Evolutionary conservation across 2,888 invertebrate genomes (phyloP).

Genomic region (Balanococcus diminutus): DNA sequence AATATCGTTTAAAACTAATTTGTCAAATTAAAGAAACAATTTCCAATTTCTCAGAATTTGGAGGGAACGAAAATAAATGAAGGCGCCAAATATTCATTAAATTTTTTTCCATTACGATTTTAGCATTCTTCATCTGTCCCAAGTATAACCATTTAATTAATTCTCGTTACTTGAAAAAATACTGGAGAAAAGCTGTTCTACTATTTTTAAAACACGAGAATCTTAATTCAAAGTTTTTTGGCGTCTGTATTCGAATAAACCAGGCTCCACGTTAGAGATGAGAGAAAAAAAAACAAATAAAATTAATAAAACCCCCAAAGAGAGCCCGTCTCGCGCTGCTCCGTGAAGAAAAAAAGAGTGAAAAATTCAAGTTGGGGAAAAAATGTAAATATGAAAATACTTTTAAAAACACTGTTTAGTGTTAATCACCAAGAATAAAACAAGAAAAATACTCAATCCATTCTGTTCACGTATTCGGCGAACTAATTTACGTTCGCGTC

Average conservation of each 20-base stretch:
- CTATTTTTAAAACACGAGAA: not conserved
- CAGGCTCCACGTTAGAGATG: not conserved
- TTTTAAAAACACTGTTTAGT: constrained; percentile 39
- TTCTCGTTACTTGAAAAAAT: not conserved
- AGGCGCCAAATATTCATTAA: not conserved
- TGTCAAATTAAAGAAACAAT: no score
- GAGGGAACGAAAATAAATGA: no score
- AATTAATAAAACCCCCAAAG: not conserved
- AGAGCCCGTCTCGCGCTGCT: no score
- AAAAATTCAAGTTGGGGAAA: not conserved
- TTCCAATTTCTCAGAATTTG: no score
- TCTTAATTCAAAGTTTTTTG: not conserved
- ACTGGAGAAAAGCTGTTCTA: not conserved
- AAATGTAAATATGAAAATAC: constrained; percentile 34
- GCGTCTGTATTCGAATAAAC: not conserved
- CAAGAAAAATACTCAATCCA: constrained; percentile 28
- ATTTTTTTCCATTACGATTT: not conserved
- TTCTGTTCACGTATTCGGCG: constrained; percentile 18
- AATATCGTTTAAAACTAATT: no score
- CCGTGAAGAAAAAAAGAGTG: no score
- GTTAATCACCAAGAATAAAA: constrained; percentile 37
- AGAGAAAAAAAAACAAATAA: not conserved
- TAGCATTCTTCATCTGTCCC: not conserved
- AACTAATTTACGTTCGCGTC: constrained; percentile 33
- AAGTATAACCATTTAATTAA: not conserved